These are phyloP conservation scores for Chromoteleia sp. DNA, from an alignment of 2,888 invertebrate genomes.

Conservation along the genomic window DNA sequence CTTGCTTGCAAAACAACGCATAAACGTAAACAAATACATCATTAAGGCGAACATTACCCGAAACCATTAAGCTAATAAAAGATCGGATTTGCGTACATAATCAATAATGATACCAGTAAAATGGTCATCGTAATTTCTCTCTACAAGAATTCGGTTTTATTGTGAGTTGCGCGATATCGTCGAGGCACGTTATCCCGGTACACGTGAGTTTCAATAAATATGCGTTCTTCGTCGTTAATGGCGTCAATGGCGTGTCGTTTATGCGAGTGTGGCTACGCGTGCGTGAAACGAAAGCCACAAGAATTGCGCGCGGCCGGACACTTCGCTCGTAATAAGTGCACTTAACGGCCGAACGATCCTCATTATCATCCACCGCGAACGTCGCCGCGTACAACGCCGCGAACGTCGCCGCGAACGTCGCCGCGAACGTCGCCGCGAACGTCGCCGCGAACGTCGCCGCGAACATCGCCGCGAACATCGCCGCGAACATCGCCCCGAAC, in stretches of 20 bases:
- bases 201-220: constrained; percentile 63
- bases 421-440: no score
- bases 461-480: no score
- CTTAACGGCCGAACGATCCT: constrained; percentile 64
- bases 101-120: constrained; percentile 65
- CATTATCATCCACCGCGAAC: constrained; percentile 59
- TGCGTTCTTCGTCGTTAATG: constrained; percentile 62
- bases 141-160: constrained; percentile 50
- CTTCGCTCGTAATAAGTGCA: constrained; percentile 63
- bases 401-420: no score
- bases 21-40: constrained; percentile 52
- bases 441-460: no score
- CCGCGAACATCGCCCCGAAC: no score
- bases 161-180: constrained; percentile 40
- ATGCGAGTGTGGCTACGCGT: constrained; percentile 63
- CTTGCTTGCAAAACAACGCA: constrained; percentile 11
- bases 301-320: constrained; percentile 54
- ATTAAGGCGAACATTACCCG: constrained; percentile 38
- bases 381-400: constrained; percentile 41
- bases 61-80: constrained; percentile 55
- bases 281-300: constrained; percentile 67
- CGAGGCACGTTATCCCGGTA: constrained; percentile 43
- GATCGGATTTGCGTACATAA: constrained; percentile 51
- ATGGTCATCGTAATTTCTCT: constrained; percentile 54
- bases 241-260: constrained; percentile 61